phyloP scores from a whole-genome alignment of 2,797 vertebrate genomes.

The Anolis apletophallus region DNA sequence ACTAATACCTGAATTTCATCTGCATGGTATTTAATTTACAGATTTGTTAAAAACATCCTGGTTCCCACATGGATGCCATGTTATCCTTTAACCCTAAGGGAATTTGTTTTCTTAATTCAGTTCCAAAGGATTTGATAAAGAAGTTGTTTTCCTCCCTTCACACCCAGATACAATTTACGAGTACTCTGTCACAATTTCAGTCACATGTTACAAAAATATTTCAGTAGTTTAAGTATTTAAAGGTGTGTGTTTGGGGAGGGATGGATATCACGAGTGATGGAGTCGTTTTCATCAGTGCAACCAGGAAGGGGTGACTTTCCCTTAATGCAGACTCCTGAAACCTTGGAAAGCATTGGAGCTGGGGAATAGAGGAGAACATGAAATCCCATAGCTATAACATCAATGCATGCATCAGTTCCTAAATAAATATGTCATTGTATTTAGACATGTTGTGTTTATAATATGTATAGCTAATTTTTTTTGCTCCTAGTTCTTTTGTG shows the following conservation, averaged over 20 bases:
- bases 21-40: constrained; percentile 32
- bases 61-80: neutral
- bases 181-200: neutral
- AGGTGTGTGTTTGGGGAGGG: neutral
- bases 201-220: neutral
- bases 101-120: neutral
- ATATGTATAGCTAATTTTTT: neutral
- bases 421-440: neutral
- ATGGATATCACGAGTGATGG: neutral
- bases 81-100: neutral
- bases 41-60: neutral
- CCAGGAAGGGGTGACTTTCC: neutral
- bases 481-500: neutral
- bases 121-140: neutral
- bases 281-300: neutral
- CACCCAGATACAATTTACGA: neutral
- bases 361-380: no score
- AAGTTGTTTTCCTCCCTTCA: no score
- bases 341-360: neutral
- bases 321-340: neutral
- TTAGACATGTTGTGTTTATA: neutral
- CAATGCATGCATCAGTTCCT: no score
- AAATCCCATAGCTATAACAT: no score
- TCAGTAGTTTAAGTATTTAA: neutral
- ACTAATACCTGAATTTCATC: neutral